Percentiles rank a stretch among this genome's conserved stretches.
These are phyloP conservation scores for Hemichromis elongatus DNA, from an alignment of 2,113 vertebrate species.

Conservation along the genomic window DNA sequence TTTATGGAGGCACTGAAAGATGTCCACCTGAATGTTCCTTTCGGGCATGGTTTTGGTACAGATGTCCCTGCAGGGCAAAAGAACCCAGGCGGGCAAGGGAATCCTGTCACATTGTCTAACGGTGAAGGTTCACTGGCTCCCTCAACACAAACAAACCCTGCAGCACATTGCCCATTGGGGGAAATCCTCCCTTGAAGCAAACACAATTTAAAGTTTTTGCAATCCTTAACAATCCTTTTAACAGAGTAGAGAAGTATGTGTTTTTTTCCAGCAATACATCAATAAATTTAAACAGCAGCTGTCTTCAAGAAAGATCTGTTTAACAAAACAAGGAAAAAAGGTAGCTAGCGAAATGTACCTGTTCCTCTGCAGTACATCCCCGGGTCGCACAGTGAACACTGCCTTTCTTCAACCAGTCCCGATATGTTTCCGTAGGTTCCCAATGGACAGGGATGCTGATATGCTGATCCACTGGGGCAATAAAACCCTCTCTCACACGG, in stretches of 20 bases:
- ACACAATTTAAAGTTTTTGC: neutral
- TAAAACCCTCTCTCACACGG: slow-evolving; percentile 73
- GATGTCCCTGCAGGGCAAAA: slow-evolving; percentile 60
- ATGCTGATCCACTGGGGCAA: slow-evolving; percentile 64
- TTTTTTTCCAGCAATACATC: neutral
- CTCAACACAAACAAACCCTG: slow-evolving; percentile 82
- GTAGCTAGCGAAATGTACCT: slow-evolving; percentile 45
- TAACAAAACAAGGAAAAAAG: neutral
- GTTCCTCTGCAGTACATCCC: slow-evolving; percentile 73
- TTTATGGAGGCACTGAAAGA: neutral
- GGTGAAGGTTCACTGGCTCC: slow-evolving; percentile 77
- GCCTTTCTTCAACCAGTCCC: slow-evolving; percentile 51
- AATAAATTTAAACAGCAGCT: neutral
- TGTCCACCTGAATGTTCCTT: slow-evolving; percentile 74
- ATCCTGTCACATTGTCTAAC: slow-evolving; percentile 71
- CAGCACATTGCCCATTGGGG: slow-evolving; percentile 81
- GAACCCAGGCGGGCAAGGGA: slow-evolving; percentile 66
- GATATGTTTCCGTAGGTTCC: slow-evolving; percentile 72
- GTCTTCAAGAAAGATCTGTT: neutral
- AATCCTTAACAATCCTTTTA: neutral
- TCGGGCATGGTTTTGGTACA: slow-evolving; percentile 67
- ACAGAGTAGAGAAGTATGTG: neutral
- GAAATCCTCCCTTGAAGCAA: slow-evolving; percentile 52
- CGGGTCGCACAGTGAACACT: slow-evolving; percentile 70
- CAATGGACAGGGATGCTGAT: slow-evolving; percentile 66